Percentiles rank a stretch among this genome's conserved stretches.
Evolutionary conservation across 2,797 vertebrate genomes (phyloP).

Genomic region (Phoebastria nigripes): DNA sequence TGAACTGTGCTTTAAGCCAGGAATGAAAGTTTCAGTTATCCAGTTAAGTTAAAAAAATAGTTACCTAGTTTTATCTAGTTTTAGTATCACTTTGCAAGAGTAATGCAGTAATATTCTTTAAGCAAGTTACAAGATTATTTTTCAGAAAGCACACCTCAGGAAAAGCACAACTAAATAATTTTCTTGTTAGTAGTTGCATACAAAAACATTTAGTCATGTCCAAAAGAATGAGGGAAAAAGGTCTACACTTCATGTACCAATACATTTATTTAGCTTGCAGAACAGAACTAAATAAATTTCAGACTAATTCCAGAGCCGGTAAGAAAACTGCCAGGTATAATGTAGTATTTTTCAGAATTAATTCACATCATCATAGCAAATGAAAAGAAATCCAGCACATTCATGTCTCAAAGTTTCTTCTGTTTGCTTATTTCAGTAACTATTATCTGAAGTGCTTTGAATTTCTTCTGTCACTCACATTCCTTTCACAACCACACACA

Average conservation of each 20-base stretch:
- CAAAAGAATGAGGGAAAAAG: background rate
- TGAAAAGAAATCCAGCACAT: background rate
- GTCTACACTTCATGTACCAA: background rate
- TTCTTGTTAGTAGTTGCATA: background rate
- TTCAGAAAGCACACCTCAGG: background rate
- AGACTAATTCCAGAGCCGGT: background rate
- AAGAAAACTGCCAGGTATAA: background rate
- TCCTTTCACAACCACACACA: background rate
- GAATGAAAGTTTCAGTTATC: background rate
- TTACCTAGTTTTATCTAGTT: background rate
- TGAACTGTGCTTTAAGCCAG: background rate
- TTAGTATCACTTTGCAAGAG: background rate
- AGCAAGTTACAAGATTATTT: background rate
- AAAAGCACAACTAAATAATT: background rate
- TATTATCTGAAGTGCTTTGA: background rate
- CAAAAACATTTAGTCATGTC: background rate
- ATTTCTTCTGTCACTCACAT: background rate
- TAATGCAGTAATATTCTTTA: background rate
- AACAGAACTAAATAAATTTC: background rate
- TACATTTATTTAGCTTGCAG: background rate
- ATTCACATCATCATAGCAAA: background rate
- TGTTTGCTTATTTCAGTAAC: background rate
- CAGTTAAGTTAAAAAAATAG: background rate
- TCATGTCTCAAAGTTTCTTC: background rate
- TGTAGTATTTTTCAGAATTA: background rate